Base-by-base conservation (phyloP, 2,113 vertebrate genomes). In the Chaenocephalus aceratus region DNA sequence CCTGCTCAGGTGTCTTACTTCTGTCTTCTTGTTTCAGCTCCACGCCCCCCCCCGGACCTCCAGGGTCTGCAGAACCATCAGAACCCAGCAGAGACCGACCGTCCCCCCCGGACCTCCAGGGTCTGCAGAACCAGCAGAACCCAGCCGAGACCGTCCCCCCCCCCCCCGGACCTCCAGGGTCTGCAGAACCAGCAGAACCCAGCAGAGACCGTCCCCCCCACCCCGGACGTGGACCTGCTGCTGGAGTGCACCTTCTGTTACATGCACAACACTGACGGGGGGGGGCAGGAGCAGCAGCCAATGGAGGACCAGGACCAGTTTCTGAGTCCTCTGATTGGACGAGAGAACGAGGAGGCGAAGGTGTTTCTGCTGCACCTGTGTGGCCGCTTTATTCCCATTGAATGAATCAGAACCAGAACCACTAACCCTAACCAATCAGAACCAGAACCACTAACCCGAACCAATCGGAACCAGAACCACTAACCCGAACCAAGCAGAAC, bases 201-300 rank as follows among this genome's bases (percentile, higher is more conserved):
- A 4, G 11, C 30, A 4, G 79, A 80, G 10, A 72, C 15, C 0
- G 51, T 81, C 14, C 79, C 82, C 0, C 78, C 57, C 0, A 94
- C 92, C 1, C 94, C 93, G 1, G 93, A 96, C 10, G 94, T 95
- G 45, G 95, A 96, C 74, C 83, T 95, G 26, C 88, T 96, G 30
- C 87, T 96, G 56, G 93, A 96, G 77, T 95, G 94, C 86, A 94
- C 91, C 59, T 95, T 96, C 75, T 93, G 94, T 18, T 96, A 96
- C 75, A 87, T 93, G 91, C 92, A 93, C 51, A 72, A 83, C 2
- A 36, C 84, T 0, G 86, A 89, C 46, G 82, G 89, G 10, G 68
- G 79, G 0, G 78, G 68, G 34, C 80, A 71, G 61, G 82, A 86
- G 44, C 67, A 63, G 41, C 71, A 85, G 44, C 83, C 66, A 13